phyloP scores from a whole-genome alignment of 2,113 vertebrate species.

The Trochalopteron elliotii region DNA sequence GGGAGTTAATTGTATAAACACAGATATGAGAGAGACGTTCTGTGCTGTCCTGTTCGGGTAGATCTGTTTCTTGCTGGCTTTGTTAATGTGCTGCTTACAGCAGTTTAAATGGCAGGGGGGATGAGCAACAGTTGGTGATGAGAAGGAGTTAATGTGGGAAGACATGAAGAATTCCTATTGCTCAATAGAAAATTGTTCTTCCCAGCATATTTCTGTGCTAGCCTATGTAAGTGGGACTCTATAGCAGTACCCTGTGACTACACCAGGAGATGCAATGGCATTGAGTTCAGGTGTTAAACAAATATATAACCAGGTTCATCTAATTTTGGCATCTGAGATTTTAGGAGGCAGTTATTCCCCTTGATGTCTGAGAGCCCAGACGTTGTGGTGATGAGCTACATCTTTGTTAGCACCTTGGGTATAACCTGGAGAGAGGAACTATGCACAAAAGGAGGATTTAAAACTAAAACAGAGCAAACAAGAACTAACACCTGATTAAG shows the following conservation, averaged over 20 bases:
- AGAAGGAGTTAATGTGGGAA: background rate
- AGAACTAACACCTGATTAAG: background rate
- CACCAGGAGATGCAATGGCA: background rate
- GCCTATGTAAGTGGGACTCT: background rate
- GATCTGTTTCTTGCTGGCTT: background rate
- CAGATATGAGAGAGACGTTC: background rate
- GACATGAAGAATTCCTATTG: background rate
- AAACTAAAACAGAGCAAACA: background rate
- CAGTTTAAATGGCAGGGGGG: background rate
- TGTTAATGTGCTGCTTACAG: background rate
- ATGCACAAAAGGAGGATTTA: background rate
- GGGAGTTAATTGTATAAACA: slow-evolving; percentile 44
- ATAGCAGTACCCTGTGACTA: background rate
- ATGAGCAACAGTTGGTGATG: slow-evolving; percentile 8
- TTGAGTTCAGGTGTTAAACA: background rate
- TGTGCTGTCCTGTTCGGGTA: background rate
- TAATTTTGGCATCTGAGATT: background rate
- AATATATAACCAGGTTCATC: background rate
- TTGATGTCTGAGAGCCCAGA: background rate
- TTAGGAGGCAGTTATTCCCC: background rate
- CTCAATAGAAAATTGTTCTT: background rate
- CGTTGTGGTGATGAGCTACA: background rate
- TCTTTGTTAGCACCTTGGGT: background rate
- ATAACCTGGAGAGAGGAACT: background rate
- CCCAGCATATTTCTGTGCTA: background rate